Conservation (phyloP, 2,113 vertebrate genomes). For the Actenoides hombroni region DNA sequence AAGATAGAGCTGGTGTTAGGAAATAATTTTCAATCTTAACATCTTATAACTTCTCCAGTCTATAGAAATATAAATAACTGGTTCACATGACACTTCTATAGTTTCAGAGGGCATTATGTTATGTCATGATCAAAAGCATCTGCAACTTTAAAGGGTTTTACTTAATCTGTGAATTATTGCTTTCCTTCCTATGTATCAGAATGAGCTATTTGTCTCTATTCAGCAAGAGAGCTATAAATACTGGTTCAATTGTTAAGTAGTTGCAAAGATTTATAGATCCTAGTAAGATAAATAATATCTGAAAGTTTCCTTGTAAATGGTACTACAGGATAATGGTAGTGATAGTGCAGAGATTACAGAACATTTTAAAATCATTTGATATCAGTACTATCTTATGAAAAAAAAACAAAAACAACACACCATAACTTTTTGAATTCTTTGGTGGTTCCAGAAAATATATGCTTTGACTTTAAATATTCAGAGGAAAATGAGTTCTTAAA, state of each 20-base stretch:
- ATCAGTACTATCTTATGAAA: neutral
- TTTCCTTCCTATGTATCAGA: neutral
- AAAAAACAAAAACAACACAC: neutral
- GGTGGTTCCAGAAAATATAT: neutral
- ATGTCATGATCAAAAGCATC: conserved; percentile 1
- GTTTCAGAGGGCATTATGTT: neutral
- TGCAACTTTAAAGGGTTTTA: neutral
- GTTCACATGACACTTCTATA: neutral
- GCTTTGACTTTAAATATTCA: neutral
- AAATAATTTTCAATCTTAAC: neutral
- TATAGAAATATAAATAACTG: neutral
- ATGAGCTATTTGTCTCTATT: conserved; percentile 12
- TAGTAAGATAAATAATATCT: conserved; percentile 2
- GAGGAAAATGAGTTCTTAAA: neutral
- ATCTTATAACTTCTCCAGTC: neutral
- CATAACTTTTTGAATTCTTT: neutral
- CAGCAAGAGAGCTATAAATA: conserved; percentile 13
- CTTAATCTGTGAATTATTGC: conserved; percentile 37
- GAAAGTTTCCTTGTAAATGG: neutral
- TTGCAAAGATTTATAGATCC: conserved; percentile 34
- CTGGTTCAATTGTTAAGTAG: neutral
- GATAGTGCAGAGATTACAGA: neutral
- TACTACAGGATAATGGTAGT: neutral
- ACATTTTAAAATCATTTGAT: neutral
- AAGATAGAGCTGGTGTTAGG: neutral